Percentiles rank a stretch among this genome's conserved stretches.
Evolutionary conservation across 2,113 vertebrate genomes (phyloP).

Genomic region (Gasterosteus nipponicus): DNA sequence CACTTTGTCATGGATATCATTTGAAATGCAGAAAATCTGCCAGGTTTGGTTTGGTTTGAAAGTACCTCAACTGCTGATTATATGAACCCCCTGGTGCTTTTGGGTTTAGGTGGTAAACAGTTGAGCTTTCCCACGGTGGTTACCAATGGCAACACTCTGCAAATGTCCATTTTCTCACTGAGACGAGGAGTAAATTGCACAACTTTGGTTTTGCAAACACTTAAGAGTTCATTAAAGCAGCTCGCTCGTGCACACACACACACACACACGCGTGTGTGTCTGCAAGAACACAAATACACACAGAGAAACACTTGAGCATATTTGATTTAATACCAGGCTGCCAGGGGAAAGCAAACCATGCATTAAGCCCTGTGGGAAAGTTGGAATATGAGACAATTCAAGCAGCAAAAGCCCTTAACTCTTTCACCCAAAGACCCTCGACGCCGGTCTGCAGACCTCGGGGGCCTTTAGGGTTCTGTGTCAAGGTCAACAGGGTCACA

Average conservation of each 20-base stretch:
- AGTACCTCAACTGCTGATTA: slow-evolving; percentile 48
- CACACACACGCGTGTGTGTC: slow-evolving; percentile 25
- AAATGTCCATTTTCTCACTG: slow-evolving; percentile 70
- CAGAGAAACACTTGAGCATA: slow-evolving; percentile 23
- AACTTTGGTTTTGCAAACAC: slow-evolving; percentile 68
- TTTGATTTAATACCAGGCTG: slow-evolving; percentile 33
- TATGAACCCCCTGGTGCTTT: slow-evolving; percentile 25
- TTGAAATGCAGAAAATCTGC: not conserved
- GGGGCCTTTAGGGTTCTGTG: slow-evolving; percentile 20
- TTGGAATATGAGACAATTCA: slow-evolving; percentile 64
- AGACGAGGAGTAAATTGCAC: slow-evolving; percentile 59
- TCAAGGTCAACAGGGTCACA: slow-evolving; percentile 52
- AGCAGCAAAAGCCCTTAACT: slow-evolving; percentile 57
- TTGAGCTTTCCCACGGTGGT: slow-evolving; percentile 71
- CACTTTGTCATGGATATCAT: slow-evolving; percentile 2
- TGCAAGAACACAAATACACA: not conserved
- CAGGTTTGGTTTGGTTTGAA: slow-evolving; percentile 19
- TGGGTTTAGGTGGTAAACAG: slow-evolving; percentile 47
- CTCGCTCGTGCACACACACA: slow-evolving; percentile 2
- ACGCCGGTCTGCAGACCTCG: slow-evolving; percentile 34
- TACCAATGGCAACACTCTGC: slow-evolving; percentile 67
- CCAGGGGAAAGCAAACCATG: slow-evolving; percentile 30
- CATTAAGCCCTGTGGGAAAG: slow-evolving; percentile 70
- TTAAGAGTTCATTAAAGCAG: slow-evolving; percentile 69
- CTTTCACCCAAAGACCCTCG: slow-evolving; percentile 34